Percentiles rank a stretch among this genome's conserved stretches.
phyloP scores from a whole-genome alignment of 2,888 invertebrate species.

The Pristionchus mayeri region DNA sequence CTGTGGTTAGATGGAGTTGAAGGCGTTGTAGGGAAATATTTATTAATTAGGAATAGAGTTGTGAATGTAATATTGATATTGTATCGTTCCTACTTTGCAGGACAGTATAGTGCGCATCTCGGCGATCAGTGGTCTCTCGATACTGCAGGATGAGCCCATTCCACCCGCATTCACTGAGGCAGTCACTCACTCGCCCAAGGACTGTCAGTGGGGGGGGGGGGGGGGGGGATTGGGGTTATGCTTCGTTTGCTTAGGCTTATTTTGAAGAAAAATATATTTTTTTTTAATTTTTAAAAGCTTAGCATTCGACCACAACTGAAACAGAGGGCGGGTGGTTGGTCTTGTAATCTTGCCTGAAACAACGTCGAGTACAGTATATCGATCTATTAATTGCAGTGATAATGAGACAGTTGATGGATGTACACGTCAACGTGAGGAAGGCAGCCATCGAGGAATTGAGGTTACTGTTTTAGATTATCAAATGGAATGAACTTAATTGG shows the following conservation, averaged over 20 bases:
- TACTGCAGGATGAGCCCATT: constrained; percentile 40
- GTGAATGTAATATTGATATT: neutral
- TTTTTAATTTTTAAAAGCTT: too few species aligned
- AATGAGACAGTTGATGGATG: neutral
- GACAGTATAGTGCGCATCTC: neutral
- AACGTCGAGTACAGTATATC: constrained; percentile 19
- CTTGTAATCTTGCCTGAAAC: too few species aligned
- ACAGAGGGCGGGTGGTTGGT: too few species aligned
- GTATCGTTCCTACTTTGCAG: neutral
- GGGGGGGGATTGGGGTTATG: too few species aligned
- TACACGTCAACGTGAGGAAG: constrained; percentile 5
- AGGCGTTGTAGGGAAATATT: neutral
- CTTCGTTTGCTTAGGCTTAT: too few species aligned
- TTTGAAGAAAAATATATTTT: too few species aligned
- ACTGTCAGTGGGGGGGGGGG: neutral
- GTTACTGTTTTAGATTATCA: neutral
- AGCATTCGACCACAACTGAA: too few species aligned
- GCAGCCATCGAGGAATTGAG: constrained; percentile 6
- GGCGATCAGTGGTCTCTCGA: neutral
- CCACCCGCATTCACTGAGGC: constrained; percentile 3
- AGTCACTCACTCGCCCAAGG: constrained; percentile 33
- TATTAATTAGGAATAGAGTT: too few species aligned
- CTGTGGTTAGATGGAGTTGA: neutral
- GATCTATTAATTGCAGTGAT: constrained; percentile 27
- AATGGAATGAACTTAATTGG: neutral